These are phyloP conservation scores for Calycopis cecrops DNA, from an alignment of 1,140 invertebrate species.

Conservation along the genomic window DNA sequence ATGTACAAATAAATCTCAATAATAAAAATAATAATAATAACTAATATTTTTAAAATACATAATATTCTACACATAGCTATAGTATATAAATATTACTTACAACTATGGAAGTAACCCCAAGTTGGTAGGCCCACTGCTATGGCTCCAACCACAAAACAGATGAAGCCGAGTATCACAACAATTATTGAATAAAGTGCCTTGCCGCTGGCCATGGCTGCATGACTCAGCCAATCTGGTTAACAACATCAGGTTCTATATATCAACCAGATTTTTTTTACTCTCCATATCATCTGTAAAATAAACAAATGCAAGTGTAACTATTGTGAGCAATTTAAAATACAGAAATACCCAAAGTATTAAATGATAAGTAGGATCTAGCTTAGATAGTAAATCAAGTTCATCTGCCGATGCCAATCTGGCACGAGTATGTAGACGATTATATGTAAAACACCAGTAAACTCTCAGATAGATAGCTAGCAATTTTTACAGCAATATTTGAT, in stretches of 20 bases:
- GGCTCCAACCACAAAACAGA: conserved; percentile 85
- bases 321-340: background rate
- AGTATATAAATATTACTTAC: conserved; percentile 47
- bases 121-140: conserved; percentile 84
- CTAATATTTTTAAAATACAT: background rate
- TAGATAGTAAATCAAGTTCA: no score
- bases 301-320: no score
- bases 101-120: conserved; percentile 87
- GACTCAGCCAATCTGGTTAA: conserved; percentile 49
- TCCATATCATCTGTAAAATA: conserved; percentile 32
- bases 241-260: conserved; percentile 44
- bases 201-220: conserved; percentile 72
- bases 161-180: conserved; percentile 84
- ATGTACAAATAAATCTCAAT: no score
- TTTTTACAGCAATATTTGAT: no score
- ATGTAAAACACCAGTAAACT: no score
- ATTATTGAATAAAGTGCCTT: conserved; percentile 82
- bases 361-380: no score
- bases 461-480: no score
- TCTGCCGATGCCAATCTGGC: no score
- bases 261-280: conserved; percentile 19
- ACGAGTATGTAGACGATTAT: no score
- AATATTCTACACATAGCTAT: background rate
- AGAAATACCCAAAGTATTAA: background rate
- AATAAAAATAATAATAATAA: background rate